A percentile compares a stretch with the other conserved stretches of the same genome.
phyloP scores from a whole-genome alignment of 2,888 invertebrate genomes.

The Octonoba sinensis region DNA sequence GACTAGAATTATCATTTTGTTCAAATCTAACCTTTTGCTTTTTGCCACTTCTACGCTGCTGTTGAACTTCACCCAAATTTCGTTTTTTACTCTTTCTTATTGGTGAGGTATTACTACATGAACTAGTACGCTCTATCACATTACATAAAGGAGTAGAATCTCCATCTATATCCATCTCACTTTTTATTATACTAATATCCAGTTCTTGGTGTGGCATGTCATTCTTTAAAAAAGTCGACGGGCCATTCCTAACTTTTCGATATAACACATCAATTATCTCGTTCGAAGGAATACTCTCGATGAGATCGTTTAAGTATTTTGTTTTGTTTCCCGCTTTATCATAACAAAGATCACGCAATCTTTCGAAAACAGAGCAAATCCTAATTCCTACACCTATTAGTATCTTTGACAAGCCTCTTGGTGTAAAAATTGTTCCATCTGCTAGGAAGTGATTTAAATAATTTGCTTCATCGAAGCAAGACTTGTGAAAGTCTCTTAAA shows the following conservation, averaged over 20 bases:
- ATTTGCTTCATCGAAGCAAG: constrained; percentile 32
- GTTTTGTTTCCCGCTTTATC: constrained; percentile 37
- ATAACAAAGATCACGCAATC: constrained; percentile 39
- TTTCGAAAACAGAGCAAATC: constrained; percentile 28
- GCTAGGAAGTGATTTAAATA: constrained; percentile 44
- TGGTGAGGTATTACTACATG: too few relatives aligned
- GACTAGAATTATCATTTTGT: too few relatives aligned
- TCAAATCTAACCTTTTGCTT: too few relatives aligned
- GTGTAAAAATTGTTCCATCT: constrained; percentile 19
- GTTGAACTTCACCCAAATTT: too few relatives aligned
- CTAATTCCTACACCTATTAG: constrained; percentile 32
- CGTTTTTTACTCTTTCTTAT: too few relatives aligned
- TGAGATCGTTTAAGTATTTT: too few relatives aligned
- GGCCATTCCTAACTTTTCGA: constrained; percentile 20
- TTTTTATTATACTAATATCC: constrained; percentile 15
- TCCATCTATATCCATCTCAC: background rate
- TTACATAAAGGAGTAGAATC: background rate
- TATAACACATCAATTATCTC: constrained; percentile 29
- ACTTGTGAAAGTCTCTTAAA: constrained; percentile 38
- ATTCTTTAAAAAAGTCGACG: constrained; percentile 22
- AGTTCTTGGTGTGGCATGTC: too few relatives aligned
- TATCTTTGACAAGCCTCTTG: constrained; percentile 22
- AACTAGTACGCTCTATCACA: too few relatives aligned
- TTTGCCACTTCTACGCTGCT: too few relatives aligned
- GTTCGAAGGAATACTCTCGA: too few relatives aligned